phyloP scores from a whole-genome alignment of 2,113 vertebrate species.

The Paradoxurus hermaphroditus region DNA sequence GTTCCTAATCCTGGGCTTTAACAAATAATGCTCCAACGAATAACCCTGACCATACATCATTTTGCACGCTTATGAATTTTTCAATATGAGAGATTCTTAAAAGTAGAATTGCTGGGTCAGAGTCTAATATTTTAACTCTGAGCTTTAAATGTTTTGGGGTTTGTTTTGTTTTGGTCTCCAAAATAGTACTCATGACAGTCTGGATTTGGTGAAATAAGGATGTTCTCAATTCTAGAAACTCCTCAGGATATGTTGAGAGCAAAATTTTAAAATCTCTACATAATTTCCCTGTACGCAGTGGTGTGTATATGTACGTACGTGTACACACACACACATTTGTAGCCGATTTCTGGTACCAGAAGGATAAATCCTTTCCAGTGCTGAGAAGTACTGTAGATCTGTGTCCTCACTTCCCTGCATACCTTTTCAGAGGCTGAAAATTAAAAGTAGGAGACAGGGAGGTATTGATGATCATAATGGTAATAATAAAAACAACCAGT shows the following conservation, averaged over 20 bases:
- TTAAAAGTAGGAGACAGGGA: neutral
- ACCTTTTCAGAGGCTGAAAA: neutral
- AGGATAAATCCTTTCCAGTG: neutral
- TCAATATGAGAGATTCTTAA: neutral
- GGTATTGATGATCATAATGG: neutral
- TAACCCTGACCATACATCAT: neutral
- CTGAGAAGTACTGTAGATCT: neutral
- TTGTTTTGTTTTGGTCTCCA: neutral
- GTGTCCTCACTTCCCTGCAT: neutral
- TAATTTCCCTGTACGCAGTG: neutral
- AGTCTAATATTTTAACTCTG: neutral
- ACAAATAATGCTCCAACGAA: neutral
- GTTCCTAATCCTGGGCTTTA: neutral
- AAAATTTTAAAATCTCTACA: neutral
- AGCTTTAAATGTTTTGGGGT: neutral
- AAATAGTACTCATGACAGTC: neutral
- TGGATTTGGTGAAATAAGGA: neutral
- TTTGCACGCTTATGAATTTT: neutral
- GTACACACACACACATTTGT: too few relatives aligned
- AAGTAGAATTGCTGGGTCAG: neutral
- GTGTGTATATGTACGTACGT: neutral
- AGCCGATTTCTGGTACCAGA: neutral
- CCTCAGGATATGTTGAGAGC: neutral
- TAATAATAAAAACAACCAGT: neutral
- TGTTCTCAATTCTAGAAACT: neutral